Base-by-base conservation (phyloP, 2,888 invertebrate genomes). In the Diarsia rubi region DNA sequence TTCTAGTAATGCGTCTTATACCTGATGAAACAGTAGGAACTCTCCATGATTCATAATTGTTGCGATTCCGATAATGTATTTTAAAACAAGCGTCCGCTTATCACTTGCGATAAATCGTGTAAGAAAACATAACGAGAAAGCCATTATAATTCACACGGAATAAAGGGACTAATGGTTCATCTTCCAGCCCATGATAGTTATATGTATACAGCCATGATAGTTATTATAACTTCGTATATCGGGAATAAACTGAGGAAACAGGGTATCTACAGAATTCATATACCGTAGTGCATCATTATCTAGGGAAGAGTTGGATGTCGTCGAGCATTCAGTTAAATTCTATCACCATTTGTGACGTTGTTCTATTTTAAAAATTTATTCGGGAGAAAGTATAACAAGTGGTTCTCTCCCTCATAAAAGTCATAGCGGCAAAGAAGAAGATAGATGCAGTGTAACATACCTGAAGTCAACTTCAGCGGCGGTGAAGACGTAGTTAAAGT, bases 401-500 rank as follows among this genome's bases (percentile, higher is more conserved):
- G n/a, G n/a, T n/a, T n/a, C n/a, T n/a, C n/a, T n/a, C n/a, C n/a
- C n/a, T n/a, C n/a, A n/a, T n/a, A 59, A 27, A 31, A 59, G 31
- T 19, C 27, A 19, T 31, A 59, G 9, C 19, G 19, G 14, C 9
- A 27, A 3, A 19, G 27, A 3, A 42, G n/a, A 16, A 16, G 8
- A 3, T 4, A n/a, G 42, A 42, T 62, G 42, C 4, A 62, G 31
- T 62, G 11, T 8, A 42, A 42, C 42, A 24, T 75, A 97, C 97
- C 97, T 97, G 93, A 96, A 97, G 16, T 93, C 88, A 2, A 97
- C 95, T 71, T 97, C 97, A 1, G 96, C 95, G 1, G 97, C 97
- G 0, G 97, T 95, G 90, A 97, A 97, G 52, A 97, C 95, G 85
- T 97, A 97, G 88, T 96, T 94, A 82, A 93, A 96, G 90, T 96